Conservation (phyloP, 2,797 vertebrate genomes). For the Psittacula derbiana region DNA sequence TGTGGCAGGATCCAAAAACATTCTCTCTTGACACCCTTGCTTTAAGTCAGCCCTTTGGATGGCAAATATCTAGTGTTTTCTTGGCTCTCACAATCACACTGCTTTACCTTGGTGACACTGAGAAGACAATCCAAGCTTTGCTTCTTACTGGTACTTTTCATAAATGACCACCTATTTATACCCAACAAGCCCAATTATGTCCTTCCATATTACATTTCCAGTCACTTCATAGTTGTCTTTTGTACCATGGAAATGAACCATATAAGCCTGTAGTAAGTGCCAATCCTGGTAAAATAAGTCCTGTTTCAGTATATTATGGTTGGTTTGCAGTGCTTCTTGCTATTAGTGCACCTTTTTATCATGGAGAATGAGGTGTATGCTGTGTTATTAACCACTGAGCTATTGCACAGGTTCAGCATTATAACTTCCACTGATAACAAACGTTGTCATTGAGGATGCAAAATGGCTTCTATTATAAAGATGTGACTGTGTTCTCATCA, state of each 20-base stretch:
- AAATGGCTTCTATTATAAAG: neutral
- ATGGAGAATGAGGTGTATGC: neutral
- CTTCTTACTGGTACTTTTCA: neutral
- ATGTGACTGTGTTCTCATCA: accelerated
- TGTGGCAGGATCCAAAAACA: neutral
- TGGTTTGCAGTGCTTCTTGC: neutral
- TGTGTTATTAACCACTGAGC: neutral
- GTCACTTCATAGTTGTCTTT: conserved; percentile 8
- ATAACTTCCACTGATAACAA: neutral
- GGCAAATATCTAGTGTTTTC: neutral
- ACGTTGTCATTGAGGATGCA: neutral
- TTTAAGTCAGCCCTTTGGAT: neutral
- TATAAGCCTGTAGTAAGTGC: neutral
- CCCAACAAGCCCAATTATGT: neutral
- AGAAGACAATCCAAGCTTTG: neutral
- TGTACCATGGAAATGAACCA: neutral
- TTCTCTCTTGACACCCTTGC: neutral
- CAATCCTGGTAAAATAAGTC: neutral
- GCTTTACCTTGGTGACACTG: neutral
- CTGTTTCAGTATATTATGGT: neutral
- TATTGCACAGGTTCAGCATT: neutral
- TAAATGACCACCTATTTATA: neutral
- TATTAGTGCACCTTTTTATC: neutral
- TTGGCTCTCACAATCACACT: neutral
- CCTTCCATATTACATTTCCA: conserved; percentile 1